Percentiles rank a stretch among this genome's conserved stretches.
Conservation (phyloP, 2,797 vertebrate genomes). For the Ctenochaetus hawaiiensis region DNA sequence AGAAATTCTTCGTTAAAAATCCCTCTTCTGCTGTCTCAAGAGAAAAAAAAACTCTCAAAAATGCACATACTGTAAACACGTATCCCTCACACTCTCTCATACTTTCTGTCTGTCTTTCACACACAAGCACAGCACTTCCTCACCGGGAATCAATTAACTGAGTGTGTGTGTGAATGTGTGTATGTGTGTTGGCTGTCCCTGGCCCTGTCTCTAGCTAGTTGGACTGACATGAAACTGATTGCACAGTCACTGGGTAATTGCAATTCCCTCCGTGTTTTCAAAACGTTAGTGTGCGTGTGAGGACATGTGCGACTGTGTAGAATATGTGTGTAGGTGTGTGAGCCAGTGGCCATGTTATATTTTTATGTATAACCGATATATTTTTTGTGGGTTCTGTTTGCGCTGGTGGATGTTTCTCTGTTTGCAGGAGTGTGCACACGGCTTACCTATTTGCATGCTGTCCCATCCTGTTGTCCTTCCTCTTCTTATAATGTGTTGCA, state of each 20-base stretch:
- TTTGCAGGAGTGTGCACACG: background rate
- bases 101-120: background rate
- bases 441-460: conserved; percentile 24
- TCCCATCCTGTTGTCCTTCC: conserved; percentile 46
- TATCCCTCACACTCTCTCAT: conserved; percentile 1
- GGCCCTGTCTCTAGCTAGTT: background rate
- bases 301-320: too few relatives aligned
- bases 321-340: too few relatives aligned
- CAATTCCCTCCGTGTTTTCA: background rate
- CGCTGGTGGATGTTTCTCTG: background rate
- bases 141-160: conserved; percentile 18
- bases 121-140: background rate
- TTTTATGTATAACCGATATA: background rate
- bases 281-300: background rate
- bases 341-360: background rate
- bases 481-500: conserved; percentile 44
- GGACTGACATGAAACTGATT: conserved; percentile 18
- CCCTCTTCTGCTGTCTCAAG: conserved; percentile 9
- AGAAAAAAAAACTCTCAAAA: conserved; percentile 16
- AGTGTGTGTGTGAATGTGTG: background rate
- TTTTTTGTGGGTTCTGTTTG: conserved; percentile 3
- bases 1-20: conserved; percentile 24
- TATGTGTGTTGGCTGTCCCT: conserved; percentile 16
- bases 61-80: conserved; percentile 15
- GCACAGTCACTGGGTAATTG: conserved; percentile 18